phyloP scores from a whole-genome alignment of 2,888 invertebrate species.

The Amblyjoppa proteus region DNA sequence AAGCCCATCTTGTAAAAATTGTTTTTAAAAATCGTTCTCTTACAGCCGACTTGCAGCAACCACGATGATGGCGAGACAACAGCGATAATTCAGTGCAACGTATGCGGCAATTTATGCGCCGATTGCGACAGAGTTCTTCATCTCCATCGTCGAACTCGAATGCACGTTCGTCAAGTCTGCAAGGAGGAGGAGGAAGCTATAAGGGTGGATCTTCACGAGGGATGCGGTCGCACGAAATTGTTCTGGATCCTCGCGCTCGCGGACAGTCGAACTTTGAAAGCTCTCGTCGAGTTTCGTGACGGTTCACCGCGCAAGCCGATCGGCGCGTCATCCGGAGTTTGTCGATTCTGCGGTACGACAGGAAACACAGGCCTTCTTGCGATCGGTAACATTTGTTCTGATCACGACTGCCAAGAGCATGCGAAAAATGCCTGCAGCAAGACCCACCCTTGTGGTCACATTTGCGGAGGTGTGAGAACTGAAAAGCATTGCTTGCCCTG shows the following conservation, averaged over 20 bases:
- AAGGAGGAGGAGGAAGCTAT: constrained; percentile 98
- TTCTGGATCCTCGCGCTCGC: constrained; percentile 98
- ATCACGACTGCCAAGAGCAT: constrained; percentile 95
- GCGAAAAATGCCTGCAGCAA: constrained; percentile 93
- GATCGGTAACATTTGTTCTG: constrained; percentile 97
- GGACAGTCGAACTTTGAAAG: constrained; percentile 96
- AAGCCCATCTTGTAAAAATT: background rate
- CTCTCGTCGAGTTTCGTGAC: constrained; percentile 95
- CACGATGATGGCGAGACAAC: constrained; percentile 98
- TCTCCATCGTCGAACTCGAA: constrained; percentile 93
- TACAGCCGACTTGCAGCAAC: constrained; percentile 95
- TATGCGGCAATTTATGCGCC: constrained; percentile 96
- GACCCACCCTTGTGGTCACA: constrained; percentile 94
- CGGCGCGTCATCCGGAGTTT: constrained; percentile 88
- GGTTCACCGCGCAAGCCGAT: constrained; percentile 87
- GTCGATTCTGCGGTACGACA: constrained; percentile 96
- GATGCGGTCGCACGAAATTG: constrained; percentile 97
- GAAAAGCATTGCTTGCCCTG: constrained; percentile 96
- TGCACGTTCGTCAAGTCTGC: constrained; percentile 95
- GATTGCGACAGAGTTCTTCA: constrained; percentile 99
- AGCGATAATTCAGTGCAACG: constrained; percentile 96
- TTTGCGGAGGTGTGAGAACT: constrained; percentile 96
- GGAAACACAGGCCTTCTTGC: constrained; percentile 93
- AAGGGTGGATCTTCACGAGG: constrained; percentile 98
- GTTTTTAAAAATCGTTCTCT: constrained; percentile 53